Conservation (phyloP, 2,113 vertebrate species). For the Megaleporinus macrocephalus region DNA sequence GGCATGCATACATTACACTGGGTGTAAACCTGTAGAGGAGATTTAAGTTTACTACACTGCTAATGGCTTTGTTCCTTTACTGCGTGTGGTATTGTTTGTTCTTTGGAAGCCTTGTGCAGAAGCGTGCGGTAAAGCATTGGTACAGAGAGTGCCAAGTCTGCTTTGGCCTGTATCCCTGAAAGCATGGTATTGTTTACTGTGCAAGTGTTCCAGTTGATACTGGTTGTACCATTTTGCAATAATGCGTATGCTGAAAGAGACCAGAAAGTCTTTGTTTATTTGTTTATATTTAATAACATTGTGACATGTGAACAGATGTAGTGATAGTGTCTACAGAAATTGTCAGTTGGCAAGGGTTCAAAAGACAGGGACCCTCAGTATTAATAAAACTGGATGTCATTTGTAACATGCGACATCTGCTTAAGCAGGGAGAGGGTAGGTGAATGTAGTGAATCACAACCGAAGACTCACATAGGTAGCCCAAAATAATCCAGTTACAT, state of each 20-base stretch:
- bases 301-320: not conserved
- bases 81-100: constrained; percentile 11
- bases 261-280: not conserved
- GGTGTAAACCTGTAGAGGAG: constrained; percentile 36
- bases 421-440: no score
- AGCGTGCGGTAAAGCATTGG: not conserved
- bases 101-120: constrained; percentile 4
- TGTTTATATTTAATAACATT: not conserved
- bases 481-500: no score
- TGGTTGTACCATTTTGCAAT: not conserved
- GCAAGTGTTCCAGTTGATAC: not conserved
- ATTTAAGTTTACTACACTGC: constrained; percentile 27
- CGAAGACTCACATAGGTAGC: no score
- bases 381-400: no score
- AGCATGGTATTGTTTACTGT: not conserved
- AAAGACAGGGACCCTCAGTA: no score
- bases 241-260: not conserved
- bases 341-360: no score
- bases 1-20: not conserved
- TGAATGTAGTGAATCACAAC: no score
- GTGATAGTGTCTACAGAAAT: no score
- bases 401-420: no score
- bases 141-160: not conserved
- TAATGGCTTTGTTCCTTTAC: constrained; percentile 45
- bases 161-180: not conserved